Evolutionary conservation across 2,113 vertebrate genomes (phyloP).

Genomic region (Corynorhinus townsendii): DNA sequence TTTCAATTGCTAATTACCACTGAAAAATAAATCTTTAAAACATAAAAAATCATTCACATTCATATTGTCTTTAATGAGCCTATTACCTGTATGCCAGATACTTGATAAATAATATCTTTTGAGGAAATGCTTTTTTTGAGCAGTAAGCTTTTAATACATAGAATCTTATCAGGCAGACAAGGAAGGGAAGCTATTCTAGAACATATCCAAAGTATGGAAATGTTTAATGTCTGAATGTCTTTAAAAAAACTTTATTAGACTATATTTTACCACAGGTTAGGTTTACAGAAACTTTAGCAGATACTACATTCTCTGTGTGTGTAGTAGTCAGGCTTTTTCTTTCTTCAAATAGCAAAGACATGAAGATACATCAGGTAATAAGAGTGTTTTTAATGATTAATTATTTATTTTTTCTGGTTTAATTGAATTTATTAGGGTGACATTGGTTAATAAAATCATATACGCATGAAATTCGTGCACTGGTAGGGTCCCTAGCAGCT

Average conservation of each 20-base stretch:
- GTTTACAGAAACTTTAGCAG: background rate
- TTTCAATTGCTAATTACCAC: background rate
- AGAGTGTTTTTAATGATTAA: background rate
- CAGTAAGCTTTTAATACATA: background rate
- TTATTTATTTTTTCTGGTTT: background rate
- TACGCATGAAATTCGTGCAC: too few relatives aligned
- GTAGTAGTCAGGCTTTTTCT: background rate
- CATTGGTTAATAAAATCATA: background rate
- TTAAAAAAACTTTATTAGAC: background rate
- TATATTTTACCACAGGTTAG: background rate
- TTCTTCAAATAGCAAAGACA: background rate
- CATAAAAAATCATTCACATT: background rate
- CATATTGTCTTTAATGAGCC: background rate
- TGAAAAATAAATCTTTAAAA: background rate
- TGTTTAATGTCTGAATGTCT: background rate
- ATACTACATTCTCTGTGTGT: background rate
- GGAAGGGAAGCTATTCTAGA: background rate
- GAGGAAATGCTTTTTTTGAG: background rate
- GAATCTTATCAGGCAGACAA: background rate
- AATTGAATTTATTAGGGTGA: background rate
- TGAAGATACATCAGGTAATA: background rate
- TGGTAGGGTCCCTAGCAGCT: too few relatives aligned
- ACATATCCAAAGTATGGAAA: background rate
- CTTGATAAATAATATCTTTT: background rate
- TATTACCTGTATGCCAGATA: background rate